Base-by-base conservation (phyloP, 2,888 invertebrate genomes). In the Acleris emargana region DNA sequence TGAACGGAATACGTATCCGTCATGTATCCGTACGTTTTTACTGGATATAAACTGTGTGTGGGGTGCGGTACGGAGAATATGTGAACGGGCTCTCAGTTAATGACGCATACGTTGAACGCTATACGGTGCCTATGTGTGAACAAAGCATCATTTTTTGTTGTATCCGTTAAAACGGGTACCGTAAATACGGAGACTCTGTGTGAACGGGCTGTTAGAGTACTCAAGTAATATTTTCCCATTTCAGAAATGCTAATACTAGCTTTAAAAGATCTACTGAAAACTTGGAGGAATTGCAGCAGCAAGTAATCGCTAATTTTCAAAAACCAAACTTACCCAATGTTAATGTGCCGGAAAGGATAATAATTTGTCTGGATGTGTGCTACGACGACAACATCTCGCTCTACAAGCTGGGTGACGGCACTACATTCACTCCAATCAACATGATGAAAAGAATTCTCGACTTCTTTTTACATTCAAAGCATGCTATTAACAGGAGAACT, bases 381-480 rank as follows among this genome's bases (percentile, higher is more conserved):
- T 89, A 91, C 72, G 94, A 95, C 73, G 91, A 91, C 66, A 87
- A 93, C 62, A 93, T 84, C 68, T 93, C 94, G 0, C 79, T 93
- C 3, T 95, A 83, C 69, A 79, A 84, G 69, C 77, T 94, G 0
- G 92, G 89, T 1, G 93, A 94, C 74, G 94, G 94, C 1, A 91
- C 93, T 3, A 93, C 89, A 38, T 94, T 92, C 67, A 84, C 93
- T 13, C 93, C 94, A 0, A 81, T 95, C 9, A 91, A 91, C 68
- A 95, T 95, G 94, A 84, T 95, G 64, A 95, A 94, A 81, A 88
- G 94, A 59, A 93, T 94, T 1, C 76, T 95, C 2, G 94, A 94
- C 70, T 93, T 94, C 72, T 96, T 95, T 76, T 73, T 96, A 9
- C 86, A 94, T 73, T 92, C 94, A 18, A 96, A 96, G 82, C 84